Evolutionary conservation across 2,888 invertebrate species (phyloP), one percentile per base, ranked within the genome.

Genomic region (Caenorhabditis panamensis): DNA sequence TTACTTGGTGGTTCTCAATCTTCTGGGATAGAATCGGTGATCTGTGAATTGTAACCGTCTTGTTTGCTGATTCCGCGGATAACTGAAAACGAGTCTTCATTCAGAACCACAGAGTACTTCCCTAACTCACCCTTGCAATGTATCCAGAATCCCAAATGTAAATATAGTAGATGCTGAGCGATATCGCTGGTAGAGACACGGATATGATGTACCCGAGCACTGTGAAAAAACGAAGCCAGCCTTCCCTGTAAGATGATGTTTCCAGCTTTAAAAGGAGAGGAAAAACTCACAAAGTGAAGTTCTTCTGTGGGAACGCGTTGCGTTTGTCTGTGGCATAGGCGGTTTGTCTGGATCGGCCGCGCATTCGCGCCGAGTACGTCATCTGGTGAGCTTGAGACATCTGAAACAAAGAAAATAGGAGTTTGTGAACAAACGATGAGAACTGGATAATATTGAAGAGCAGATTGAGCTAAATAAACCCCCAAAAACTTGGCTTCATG

Each of bases 131-230:
- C 61, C 69, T 75, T 4, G 75, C 51, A 4, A 80, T 80, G 31
- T 80, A 80, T 54, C 79, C 79, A 11, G 79, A 88, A 82, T 90
- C 88, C 89, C 90, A 90, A 18, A 90, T 76, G 61, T 84, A 84
- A 8, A 89, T 82, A 64, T 90, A 90, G 67, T 89, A 90, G 59
- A 88, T 59, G 51, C 85, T 84, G 41, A 90, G 69, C 1, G 85
- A 84, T 22, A 90, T 75, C 3, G 89, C 90, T 0, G 90, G 90
- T 9, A 86, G 82, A 8, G 87, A 89, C 6, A 90, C 89, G 58
- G 85, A 86, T 20, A 89, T 66, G 20, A 90, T 87, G 76, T 90
- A 90, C 24, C 88, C 88, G 37, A 88, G 73, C 2, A 90, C 90
- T 16, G 90, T 90, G 22, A 88, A 67, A 36, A 88, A 82, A 13